phyloP scores from a whole-genome alignment of 2,797 vertebrate genomes.

The Diplodus sargus region DNA sequence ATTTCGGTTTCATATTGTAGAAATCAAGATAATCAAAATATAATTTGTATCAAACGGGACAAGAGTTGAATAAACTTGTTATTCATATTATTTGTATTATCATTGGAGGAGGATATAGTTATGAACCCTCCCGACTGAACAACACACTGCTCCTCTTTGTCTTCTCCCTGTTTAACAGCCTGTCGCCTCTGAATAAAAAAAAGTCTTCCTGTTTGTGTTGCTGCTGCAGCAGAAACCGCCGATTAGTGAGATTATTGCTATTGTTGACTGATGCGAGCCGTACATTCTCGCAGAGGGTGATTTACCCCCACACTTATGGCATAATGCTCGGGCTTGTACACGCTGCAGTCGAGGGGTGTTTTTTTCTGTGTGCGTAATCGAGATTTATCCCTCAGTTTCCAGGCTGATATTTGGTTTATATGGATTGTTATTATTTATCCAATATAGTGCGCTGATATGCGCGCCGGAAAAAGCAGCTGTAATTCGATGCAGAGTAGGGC shows the following conservation, averaged over 20 bases:
- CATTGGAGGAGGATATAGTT: neutral
- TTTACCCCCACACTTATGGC: conserved; percentile 83
- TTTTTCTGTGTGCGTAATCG: conserved; percentile 70
- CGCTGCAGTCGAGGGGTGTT: conserved; percentile 50
- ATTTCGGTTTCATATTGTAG: neutral
- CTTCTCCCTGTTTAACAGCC: conserved; percentile 41
- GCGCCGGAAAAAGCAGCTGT: conserved; percentile 63
- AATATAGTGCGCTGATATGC: conserved; percentile 73
- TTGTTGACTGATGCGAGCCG: conserved; percentile 76
- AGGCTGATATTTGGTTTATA: conserved; percentile 79
- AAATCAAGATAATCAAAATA: conserved; percentile 17
- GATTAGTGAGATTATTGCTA: conserved; percentile 80
- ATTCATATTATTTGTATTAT: neutral
- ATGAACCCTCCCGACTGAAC: conserved; percentile 4
- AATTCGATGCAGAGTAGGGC: conserved; percentile 76
- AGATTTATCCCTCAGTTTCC: conserved; percentile 77
- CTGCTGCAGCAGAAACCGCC: conserved; percentile 68
- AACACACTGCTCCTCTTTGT: conserved; percentile 15
- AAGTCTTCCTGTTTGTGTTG: conserved; percentile 52
- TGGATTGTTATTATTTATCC: conserved; percentile 80
- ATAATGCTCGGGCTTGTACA: conserved; percentile 59
- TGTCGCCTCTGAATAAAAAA: conserved; percentile 30
- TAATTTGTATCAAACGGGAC: neutral
- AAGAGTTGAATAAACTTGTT: neutral
- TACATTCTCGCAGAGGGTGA: conserved; percentile 77